Conservation (phyloP, 2,888 invertebrate genomes). For the Cephus pygmeus region DNA sequence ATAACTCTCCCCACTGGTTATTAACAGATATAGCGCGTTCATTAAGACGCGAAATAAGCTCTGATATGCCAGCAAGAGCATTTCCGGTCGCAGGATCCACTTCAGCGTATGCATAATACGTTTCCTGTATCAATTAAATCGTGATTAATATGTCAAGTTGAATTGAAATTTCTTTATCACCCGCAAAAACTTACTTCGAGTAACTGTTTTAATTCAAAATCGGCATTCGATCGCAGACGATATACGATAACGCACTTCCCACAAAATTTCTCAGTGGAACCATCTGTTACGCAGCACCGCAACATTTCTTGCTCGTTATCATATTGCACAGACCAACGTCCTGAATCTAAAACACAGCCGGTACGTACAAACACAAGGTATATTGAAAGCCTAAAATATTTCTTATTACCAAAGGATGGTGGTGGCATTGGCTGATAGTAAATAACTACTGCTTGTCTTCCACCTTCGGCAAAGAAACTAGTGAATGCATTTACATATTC, state of each 20-base stretch:
- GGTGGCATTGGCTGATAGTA: constrained; percentile 76
- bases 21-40: constrained; percentile 66
- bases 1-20: constrained; percentile 71
- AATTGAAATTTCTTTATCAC: background rate
- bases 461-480: constrained; percentile 73
- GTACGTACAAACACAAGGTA: background rate
- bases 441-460: constrained; percentile 73
- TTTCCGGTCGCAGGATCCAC: constrained; percentile 53
- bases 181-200: constrained; percentile 70
- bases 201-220: constrained; percentile 75
- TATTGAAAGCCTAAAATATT: constrained; percentile 5
- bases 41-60: constrained; percentile 57
- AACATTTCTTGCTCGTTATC: constrained; percentile 62
- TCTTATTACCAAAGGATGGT: constrained; percentile 72
- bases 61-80: constrained; percentile 53
- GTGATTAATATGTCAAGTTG: background rate
- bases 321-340: constrained; percentile 68
- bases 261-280: constrained; percentile 69
- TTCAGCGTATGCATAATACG: constrained; percentile 60
- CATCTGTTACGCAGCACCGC: constrained; percentile 75
- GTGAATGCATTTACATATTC: constrained; percentile 72
- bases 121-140: constrained; percentile 49
- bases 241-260: constrained; percentile 79
- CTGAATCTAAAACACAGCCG: constrained; percentile 68
- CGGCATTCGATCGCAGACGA: constrained; percentile 71